Conservation (phyloP, 2,113 vertebrate species). For the Diadophis punctatus region DNA sequence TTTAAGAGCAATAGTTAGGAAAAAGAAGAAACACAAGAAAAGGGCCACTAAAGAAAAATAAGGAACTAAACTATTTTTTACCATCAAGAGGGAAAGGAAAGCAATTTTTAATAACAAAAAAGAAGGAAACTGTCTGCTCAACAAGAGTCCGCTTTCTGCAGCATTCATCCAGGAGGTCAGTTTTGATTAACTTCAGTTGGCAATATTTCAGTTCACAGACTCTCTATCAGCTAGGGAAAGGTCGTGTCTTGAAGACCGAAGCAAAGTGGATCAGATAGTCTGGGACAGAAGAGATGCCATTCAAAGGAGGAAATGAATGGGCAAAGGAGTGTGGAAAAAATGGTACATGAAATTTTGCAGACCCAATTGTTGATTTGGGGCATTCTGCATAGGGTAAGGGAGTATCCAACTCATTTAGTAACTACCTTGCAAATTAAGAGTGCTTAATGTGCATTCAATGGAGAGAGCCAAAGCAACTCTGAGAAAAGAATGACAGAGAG, state of each 20-base stretch:
- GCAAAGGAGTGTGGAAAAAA: not conserved
- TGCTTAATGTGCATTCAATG: not conserved
- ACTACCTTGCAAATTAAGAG: not conserved
- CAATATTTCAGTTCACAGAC: not conserved
- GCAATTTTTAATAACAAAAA: not conserved
- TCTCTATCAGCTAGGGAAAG: not conserved
- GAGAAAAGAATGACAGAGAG: not conserved
- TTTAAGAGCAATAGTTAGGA: not conserved
- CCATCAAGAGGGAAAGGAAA: not conserved
- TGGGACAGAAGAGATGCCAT: not conserved
- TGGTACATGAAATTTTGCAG: not conserved
- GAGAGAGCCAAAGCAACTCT: not conserved
- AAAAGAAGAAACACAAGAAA: not conserved
- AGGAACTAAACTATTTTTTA: not conserved
- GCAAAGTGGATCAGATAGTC: not conserved
- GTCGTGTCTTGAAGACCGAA: not conserved
- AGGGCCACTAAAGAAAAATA: not conserved
- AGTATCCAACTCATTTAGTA: not conserved
- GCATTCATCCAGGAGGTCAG: not conserved
- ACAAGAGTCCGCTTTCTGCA: not conserved
- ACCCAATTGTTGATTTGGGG: not conserved
- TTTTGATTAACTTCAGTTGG: not conserved
- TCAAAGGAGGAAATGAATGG: not conserved
- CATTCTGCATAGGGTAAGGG: not conserved
- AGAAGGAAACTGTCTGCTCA: not conserved